Evolutionary conservation across 2,797 vertebrate species (phyloP), one percentile per base, ranked within the genome.

Genomic region (Aulostomus chinensis): DNA sequence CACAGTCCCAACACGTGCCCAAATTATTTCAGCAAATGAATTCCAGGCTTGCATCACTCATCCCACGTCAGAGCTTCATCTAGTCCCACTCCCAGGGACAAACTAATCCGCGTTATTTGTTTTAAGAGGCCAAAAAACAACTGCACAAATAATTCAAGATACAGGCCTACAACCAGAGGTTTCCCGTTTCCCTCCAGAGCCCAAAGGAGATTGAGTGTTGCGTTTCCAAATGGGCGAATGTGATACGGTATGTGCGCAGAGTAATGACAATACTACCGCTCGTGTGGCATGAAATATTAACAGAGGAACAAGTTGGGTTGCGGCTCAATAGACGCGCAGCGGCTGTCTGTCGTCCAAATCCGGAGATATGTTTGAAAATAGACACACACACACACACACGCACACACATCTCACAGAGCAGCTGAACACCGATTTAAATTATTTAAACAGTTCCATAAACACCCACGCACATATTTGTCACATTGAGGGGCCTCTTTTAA

Each of bases 221-320:
- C 74, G 78, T 92, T 91, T 90, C 88, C 84, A 83, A 80, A 74
- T 11, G 53, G 74, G 78, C 49, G 82, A 92, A 92, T 50, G 81
- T 80, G 91, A 93, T 90, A 69, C 86, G 67, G 80, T 76, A 65
- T 66, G 81, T 78, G 81, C 80, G 75, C 85, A 83, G 53, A 73
- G 86, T 85, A 83, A 88, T 64, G 81, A 85, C 88, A 83, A 90
- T 85, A 86, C 88, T 84, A 60, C 68, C 67, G 77, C 81, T 81
- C 58, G 82, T 79, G 81, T 78, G 81, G 52, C 86, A 90, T 92
- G 9, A 91, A 92, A 90, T 81, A 92, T 93, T 92, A 76, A 93
- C 80, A 75, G 74, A 87, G 89, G 89, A 90, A 89, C 90, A 85
- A 86, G 82, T 80, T 60, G 38, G 82, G 65, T 67, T 62, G 75